Conservation (phyloP, 2,888 invertebrate species). For the Sarcophaga variegata region DNA sequence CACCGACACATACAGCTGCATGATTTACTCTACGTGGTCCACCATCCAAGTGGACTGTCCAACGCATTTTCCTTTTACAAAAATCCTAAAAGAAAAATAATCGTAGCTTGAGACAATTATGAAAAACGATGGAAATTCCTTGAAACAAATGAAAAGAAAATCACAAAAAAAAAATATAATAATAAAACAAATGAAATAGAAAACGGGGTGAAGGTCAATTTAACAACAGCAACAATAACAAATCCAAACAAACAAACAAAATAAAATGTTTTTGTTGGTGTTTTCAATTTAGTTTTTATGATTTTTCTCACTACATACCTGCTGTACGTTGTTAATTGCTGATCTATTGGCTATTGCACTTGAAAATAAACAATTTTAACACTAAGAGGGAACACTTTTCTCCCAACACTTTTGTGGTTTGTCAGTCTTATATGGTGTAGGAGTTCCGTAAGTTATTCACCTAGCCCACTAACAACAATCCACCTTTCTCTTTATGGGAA, state of each 20-base stretch:
- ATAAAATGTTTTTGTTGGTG: background rate
- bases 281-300: background rate
- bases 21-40: constrained; percentile 96
- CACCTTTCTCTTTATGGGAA: constrained; percentile 4
- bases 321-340: background rate
- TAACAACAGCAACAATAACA: constrained; percentile 5
- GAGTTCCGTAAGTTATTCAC: background rate
- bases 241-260: constrained; percentile 14
- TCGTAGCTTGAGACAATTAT: background rate
- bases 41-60: constrained; percentile 93
- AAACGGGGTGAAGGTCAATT: constrained; percentile 65
- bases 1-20: constrained; percentile 91
- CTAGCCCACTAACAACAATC: background rate
- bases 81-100: constrained; percentile 11
- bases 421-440: constrained; percentile 2
- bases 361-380: background rate
- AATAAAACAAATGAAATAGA: constrained; percentile 19
- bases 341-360: background rate
- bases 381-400: background rate
- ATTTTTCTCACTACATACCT: constrained; percentile 17
- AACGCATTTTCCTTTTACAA: constrained; percentile 84
- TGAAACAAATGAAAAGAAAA: constrained; percentile 26
- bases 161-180: constrained; percentile 21
- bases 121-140: constrained; percentile 32
- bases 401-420: background rate